Evolutionary conservation across 2,113 vertebrate species (phyloP), one percentile per base, ranked within the genome.

Genomic region (Pycnonotus jocosus): DNA sequence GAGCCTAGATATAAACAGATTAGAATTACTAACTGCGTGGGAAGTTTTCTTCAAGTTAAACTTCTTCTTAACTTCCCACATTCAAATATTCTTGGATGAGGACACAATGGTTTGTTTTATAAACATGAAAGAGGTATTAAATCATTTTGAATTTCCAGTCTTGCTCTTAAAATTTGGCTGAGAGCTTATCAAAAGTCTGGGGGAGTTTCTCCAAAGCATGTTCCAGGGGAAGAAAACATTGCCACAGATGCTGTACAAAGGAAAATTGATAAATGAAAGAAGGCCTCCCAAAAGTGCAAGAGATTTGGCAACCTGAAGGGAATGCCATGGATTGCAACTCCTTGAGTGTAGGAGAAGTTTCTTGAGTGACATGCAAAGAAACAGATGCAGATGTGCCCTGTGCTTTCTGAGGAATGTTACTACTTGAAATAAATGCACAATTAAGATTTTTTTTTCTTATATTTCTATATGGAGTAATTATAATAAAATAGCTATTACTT

Each of bases 1-100:
- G 81, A 86, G 83, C 72, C 40, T 91, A 93, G 93, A 89, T 95
- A 89, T 96, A 97, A 97, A 97, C 95, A 96, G 80, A 96, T 93
- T 81, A 96, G 69, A 95, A 91, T 94, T 95, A 88, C 81, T 81
- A 90, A 86, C 91, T 81, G 86, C 76, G 90, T 95, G 95, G 95
- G 95, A 96, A 97, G 92, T 74, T 97, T 96, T 77, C 93, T 95
- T 90, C 48, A 72, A 94, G 84, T 94, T 87, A 86, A 96, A 86
- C 70, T 96, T 61, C 50, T 92, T 88, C 89, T 90, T 90, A 90
- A 93, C 84, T 93, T 96, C 95, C 93, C 91, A 92, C 93, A 96
- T 95, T 66, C 90, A 81, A 77, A 92, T 97, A 33, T 94, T 86
- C 85, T 97, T 95, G 91, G 92, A 93, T 15, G 40, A 78, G 74